These are phyloP conservation scores for Brachystomella parvula DNA, from an alignment of 1,140 invertebrate genomes.

Conservation along the genomic window DNA sequence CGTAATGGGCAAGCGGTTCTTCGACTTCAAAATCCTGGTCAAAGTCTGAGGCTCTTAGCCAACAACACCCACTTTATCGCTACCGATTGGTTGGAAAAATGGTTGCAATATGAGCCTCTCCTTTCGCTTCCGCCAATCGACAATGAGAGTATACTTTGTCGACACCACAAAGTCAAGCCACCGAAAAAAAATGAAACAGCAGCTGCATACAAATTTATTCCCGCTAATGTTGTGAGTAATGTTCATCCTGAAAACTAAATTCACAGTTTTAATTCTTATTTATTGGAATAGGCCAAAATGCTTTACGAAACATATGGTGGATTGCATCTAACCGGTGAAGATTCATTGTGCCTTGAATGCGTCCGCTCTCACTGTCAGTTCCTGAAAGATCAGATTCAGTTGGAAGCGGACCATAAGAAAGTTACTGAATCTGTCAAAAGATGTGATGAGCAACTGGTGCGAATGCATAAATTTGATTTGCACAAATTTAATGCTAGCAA, in stretches of 20 bases:
- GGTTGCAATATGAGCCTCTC: constrained; percentile 43
- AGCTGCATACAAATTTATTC: constrained; percentile 18
- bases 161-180: constrained; percentile 47
- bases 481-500: constrained; percentile 19
- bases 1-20: no score
- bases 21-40: no score
- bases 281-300: constrained; percentile 41
- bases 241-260: neutral
- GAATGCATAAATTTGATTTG: constrained; percentile 18
- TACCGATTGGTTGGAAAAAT: constrained; percentile 48
- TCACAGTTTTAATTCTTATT: constrained; percentile 16
- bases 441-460: constrained; percentile 28
- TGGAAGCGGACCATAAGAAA: constrained; percentile 39
- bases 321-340: constrained; percentile 42
- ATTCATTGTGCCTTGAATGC: constrained; percentile 47
- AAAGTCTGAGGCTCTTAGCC: no score
- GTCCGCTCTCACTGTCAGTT: constrained; percentile 46
- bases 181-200: constrained; percentile 17
- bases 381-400: constrained; percentile 8
- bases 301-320: constrained; percentile 47
- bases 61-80: constrained; percentile 48
- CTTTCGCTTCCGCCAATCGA: constrained; percentile 41
- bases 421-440: constrained; percentile 40
- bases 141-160: constrained; percentile 47
- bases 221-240: constrained; percentile 12